phyloP scores from a whole-genome alignment of 2,888 invertebrate genomes.

The Apoderus coryli region DNA sequence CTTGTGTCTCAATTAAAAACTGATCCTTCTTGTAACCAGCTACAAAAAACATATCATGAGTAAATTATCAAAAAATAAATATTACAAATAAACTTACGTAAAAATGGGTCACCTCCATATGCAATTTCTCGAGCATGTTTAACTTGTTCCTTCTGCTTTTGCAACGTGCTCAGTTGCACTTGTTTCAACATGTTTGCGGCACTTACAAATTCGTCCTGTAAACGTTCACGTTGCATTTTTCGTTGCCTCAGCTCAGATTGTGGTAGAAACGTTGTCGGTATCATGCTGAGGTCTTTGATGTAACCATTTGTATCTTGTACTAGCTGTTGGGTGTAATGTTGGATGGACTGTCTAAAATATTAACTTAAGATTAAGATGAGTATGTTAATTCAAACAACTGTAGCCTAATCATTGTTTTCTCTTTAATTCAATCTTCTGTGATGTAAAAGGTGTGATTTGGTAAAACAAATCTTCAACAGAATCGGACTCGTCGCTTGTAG shows the following conservation, averaged over 20 bases:
- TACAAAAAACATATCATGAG: constrained; percentile 14
- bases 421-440: no score
- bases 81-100: constrained; percentile 30
- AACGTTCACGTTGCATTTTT: constrained; percentile 75
- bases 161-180: constrained; percentile 73
- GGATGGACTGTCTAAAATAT: constrained; percentile 78
- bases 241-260: constrained; percentile 61
- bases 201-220: constrained; percentile 84
- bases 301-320: constrained; percentile 84
- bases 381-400: no score
- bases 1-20: constrained; percentile 46
- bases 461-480: no score
- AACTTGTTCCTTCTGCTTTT: constrained; percentile 83
- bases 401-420: no score
- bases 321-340: constrained; percentile 88
- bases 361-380: no score
- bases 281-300: constrained; percentile 64
- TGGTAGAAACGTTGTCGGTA: constrained; percentile 39
- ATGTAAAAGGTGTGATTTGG: no score
- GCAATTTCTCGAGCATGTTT: constrained; percentile 55
- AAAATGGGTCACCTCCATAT: constrained; percentile 43
- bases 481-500: background rate
- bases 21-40: constrained; percentile 30
- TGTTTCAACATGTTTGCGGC: constrained; percentile 81
- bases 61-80: background rate